Evolutionary conservation across 2,797 vertebrate genomes (phyloP).

Genomic region (Nannoperca australis): DNA sequence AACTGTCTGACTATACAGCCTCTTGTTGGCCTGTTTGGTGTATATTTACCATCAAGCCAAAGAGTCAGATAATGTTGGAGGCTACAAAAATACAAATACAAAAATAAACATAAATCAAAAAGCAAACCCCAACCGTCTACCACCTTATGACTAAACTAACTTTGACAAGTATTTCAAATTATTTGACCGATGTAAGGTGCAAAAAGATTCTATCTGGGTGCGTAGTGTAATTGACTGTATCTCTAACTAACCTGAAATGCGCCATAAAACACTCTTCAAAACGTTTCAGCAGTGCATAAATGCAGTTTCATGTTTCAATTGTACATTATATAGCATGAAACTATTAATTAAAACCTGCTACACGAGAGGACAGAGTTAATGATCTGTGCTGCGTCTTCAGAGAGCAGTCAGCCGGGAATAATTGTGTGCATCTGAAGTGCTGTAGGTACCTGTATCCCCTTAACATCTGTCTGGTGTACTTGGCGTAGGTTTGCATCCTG

Average conservation of each 20-base stretch:
- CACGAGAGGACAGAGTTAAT: slow-evolving; percentile 67
- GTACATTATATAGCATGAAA: slow-evolving; percentile 59
- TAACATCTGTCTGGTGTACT: slow-evolving; percentile 68
- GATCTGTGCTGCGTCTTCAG: slow-evolving; percentile 69
- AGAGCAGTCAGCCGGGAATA: slow-evolving; percentile 71
- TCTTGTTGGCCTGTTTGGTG: slow-evolving; percentile 1
- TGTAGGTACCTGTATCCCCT: slow-evolving; percentile 66
- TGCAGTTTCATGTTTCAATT: slow-evolving; percentile 47
- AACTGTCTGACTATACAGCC: neutral
- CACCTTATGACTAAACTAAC: neutral
- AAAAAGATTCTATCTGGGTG: slow-evolving; percentile 37
- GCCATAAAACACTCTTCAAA: slow-evolving; percentile 49
- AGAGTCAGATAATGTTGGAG: neutral
- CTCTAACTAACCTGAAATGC: slow-evolving; percentile 53
- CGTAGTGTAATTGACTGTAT: slow-evolving; percentile 30
- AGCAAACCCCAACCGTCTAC: neutral
- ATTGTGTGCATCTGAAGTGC: slow-evolving; percentile 64
- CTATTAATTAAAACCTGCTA: slow-evolving; percentile 67
- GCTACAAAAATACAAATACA: slow-evolving; percentile 10
- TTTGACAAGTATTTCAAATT: slow-evolving; percentile 31
- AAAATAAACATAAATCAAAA: slow-evolving; percentile 15
- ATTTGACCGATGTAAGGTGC: slow-evolving; percentile 33
- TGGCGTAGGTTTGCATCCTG: slow-evolving; percentile 55
- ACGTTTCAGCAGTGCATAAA: slow-evolving; percentile 47
- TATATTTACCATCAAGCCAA: neutral